phyloP scores from a whole-genome alignment of 30 jellyfish, hydroid and myxozoan species.

The Mastigias papua region DNA sequence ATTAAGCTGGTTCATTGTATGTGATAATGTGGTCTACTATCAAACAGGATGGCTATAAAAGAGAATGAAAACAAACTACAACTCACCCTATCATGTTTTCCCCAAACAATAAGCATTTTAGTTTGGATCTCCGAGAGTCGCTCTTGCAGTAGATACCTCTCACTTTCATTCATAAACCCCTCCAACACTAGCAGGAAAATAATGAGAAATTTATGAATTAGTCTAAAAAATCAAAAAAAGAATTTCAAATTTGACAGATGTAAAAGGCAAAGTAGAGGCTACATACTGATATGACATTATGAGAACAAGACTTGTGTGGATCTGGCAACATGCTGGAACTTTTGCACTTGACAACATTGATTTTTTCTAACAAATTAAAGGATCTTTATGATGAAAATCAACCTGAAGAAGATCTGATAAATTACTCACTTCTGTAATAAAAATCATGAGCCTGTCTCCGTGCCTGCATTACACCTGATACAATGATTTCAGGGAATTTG shows the following conservation, averaged over 20 bases:
- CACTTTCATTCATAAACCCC: slow-evolving; percentile 25
- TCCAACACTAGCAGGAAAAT: slow-evolving; percentile 43
- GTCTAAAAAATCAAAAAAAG: too few species aligned
- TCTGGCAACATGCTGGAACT: too few species aligned
- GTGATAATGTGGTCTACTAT: too few species aligned
- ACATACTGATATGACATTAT: too few species aligned
- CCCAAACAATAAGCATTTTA: slow-evolving; percentile 71
- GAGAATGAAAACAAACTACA: background rate
- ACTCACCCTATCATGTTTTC: slow-evolving; percentile 77
- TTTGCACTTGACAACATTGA: too few species aligned
- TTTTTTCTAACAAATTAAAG: too few species aligned
- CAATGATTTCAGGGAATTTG: slow-evolving; percentile 63
- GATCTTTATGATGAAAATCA: too few species aligned
- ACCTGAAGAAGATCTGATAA: too few species aligned
- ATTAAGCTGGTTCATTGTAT: too few species aligned
- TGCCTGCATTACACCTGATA: slow-evolving; percentile 75
- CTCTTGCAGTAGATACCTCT: slow-evolving; percentile 40
- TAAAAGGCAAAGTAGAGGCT: too few species aligned
- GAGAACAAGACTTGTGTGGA: too few species aligned
- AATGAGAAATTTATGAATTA: background rate
- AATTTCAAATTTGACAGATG: too few species aligned
- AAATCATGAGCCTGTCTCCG: slow-evolving; percentile 62
- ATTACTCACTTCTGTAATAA: slow-evolving; percentile 50
- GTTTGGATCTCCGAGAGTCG: slow-evolving; percentile 43
- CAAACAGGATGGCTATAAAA: background rate